phyloP scores from a whole-genome alignment of 2,797 vertebrate genomes.

The Lutjanus campechanus region DNA sequence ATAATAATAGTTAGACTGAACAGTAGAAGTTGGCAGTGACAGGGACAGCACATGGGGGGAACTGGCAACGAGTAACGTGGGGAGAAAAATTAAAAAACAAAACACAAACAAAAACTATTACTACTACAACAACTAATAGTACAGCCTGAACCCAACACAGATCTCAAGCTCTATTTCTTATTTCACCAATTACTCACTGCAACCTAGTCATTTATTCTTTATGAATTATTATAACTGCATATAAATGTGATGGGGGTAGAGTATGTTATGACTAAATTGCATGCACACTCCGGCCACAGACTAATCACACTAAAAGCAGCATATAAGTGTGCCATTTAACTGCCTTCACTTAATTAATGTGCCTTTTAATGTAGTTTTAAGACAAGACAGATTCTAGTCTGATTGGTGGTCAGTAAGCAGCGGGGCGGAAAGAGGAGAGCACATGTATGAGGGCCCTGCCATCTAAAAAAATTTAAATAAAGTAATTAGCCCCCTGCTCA shows the following conservation, averaged over 20 bases:
- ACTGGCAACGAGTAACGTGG: too few relatives aligned
- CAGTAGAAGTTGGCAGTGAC: too few relatives aligned
- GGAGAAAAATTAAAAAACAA: too few relatives aligned
- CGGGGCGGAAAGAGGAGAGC: not conserved
- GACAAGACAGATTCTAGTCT: not conserved
- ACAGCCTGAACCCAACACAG: too few relatives aligned
- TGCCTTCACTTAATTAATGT: not conserved
- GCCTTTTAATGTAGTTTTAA: not conserved
- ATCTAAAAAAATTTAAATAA: conserved; percentile 13
- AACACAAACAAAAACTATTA: too few relatives aligned
- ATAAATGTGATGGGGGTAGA: not conserved
- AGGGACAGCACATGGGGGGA: too few relatives aligned
- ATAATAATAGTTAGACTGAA: too few relatives aligned
- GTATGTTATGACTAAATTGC: not conserved
- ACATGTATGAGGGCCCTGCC: not conserved
- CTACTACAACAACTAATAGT: too few relatives aligned
- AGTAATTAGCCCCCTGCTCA: not conserved
- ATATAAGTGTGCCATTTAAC: not conserved
- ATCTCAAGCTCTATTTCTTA: too few relatives aligned
- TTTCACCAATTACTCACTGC: too few relatives aligned
- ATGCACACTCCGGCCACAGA: too few relatives aligned
- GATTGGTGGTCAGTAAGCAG: too few relatives aligned
- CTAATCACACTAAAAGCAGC: conserved; percentile 5
- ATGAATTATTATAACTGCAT: not conserved
- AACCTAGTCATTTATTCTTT: not conserved